These are phyloP conservation scores for Chymomyza costata DNA, from an alignment of 1,140 invertebrate genomes.

Conservation along the genomic window DNA sequence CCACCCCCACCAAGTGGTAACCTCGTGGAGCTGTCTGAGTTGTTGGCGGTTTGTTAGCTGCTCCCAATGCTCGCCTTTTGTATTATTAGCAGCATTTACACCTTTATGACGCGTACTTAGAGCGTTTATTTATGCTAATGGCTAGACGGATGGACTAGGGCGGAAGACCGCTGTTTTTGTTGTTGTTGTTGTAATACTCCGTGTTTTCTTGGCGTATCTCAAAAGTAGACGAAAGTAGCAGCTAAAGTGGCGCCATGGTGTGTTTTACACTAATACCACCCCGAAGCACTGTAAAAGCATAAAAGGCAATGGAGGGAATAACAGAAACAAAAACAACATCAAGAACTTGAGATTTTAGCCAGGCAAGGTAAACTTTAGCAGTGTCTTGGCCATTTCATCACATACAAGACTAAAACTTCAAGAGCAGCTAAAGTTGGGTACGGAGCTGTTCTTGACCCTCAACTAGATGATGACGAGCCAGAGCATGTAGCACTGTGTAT, in stretches of 20 bases:
- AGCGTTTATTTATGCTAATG: conserved; percentile 74
- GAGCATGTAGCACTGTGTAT: conserved; percentile 19
- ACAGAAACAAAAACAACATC: conserved; percentile 23
- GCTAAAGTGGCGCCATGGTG: conserved; percentile 19
- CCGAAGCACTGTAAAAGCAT: conserved; percentile 69
- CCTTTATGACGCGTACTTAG: conserved; percentile 69
- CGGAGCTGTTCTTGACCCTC: conserved; percentile 53
- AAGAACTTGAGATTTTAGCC: conserved; percentile 55
- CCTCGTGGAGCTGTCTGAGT: no score
- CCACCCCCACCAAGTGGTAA: no score
- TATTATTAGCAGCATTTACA: conserved; percentile 72
- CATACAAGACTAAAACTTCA: conserved; percentile 29
- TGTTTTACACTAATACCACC: conserved; percentile 66
- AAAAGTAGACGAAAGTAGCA: conserved; percentile 36
- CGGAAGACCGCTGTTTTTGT: conserved; percentile 6
- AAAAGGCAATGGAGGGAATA: conserved; percentile 24
- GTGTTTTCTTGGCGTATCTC: conserved; percentile 16
- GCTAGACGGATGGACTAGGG: conserved; percentile 2
- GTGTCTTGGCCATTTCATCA: conserved; percentile 54
- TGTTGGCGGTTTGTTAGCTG: conserved; percentile 43
- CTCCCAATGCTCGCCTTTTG: conserved; percentile 32
- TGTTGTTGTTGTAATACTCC: conserved; percentile 1
- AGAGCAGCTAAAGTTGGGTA: conserved; percentile 6
- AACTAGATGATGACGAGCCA: background rate
- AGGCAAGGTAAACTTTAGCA: conserved; percentile 42